A percentile compares a stretch with the other conserved stretches of the same genome.
phyloP scores from a whole-genome alignment of 1,140 invertebrate species.

The Chrysoperla carnea region DNA sequence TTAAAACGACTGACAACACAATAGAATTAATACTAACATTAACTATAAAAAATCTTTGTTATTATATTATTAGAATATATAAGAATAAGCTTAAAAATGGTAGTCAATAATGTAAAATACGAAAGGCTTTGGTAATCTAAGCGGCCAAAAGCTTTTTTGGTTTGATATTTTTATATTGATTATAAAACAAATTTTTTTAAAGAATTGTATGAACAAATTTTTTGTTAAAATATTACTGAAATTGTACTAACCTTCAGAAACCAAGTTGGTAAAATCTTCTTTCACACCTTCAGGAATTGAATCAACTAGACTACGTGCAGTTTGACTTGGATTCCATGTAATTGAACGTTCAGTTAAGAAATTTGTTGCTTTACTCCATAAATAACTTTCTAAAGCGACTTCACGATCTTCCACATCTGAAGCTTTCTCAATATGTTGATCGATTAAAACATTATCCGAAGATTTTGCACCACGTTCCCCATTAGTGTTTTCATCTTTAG shows the following conservation, averaged over 20 bases:
- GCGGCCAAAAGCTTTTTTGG: too few species aligned
- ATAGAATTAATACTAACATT: too few species aligned
- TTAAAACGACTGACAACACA: too few species aligned
- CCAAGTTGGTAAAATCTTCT: slow-evolving; percentile 30
- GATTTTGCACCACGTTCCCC: slow-evolving; percentile 22
- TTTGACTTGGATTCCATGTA: slow-evolving; percentile 31
- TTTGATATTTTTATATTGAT: too few species aligned
- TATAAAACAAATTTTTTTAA: too few species aligned
- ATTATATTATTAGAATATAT: too few species aligned
- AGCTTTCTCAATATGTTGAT: slow-evolving; percentile 26
- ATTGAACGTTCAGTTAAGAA: slow-evolving; percentile 38
- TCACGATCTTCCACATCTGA: slow-evolving; percentile 31
- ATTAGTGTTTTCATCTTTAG: slow-evolving; percentile 24
- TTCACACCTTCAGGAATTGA: slow-evolving; percentile 30
- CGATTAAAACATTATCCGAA: slow-evolving; percentile 12
- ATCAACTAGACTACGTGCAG: slow-evolving; percentile 28
- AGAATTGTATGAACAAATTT: too few species aligned
- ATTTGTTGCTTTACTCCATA: slow-evolving; percentile 29
- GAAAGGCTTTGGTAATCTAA: too few species aligned
- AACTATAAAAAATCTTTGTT: too few species aligned
- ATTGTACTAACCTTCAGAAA: slow-evolving; percentile 28
- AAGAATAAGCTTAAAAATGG: too few species aligned
- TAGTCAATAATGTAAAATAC: too few species aligned
- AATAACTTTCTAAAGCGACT: slow-evolving; percentile 36
- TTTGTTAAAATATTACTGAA: too few species aligned